phyloP scores from a whole-genome alignment of 1,140 invertebrate genomes.

The Venturia canescens region DNA sequence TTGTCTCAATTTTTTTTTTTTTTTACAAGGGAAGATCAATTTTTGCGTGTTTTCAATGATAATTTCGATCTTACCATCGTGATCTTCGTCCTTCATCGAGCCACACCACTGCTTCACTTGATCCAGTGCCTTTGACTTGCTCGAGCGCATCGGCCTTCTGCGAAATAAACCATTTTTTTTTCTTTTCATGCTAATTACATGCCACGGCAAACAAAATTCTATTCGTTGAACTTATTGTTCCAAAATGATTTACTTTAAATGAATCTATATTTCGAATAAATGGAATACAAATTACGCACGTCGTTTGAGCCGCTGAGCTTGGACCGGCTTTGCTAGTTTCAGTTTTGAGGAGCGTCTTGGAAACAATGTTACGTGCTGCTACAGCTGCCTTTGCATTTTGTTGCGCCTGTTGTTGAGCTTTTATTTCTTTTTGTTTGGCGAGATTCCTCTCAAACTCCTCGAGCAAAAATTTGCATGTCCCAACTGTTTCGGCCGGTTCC shows the following conservation, averaged over 20 bases:
- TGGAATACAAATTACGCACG: constrained; percentile 54
- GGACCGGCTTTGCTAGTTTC: constrained; percentile 71
- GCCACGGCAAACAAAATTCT: not conserved
- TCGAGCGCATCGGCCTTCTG: constrained; percentile 85
- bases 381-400: constrained; percentile 74
- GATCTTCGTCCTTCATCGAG: constrained; percentile 80
- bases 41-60: not conserved
- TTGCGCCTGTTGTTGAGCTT: constrained; percentile 76
- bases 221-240: no score
- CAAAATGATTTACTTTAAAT: not conserved
- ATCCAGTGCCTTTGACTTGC: constrained; percentile 88
- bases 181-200: not conserved
- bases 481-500: constrained; percentile 86
- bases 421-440: constrained; percentile 84
- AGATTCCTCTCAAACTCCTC: constrained; percentile 89
- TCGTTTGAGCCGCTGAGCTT: constrained; percentile 69
- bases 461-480: constrained; percentile 84
- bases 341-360: constrained; percentile 68
- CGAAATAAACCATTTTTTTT: constrained; percentile 25
- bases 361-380: constrained; percentile 57
- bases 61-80: constrained; percentile 64
- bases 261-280: not conserved
- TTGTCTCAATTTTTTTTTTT: not conserved
- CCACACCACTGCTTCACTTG: constrained; percentile 91
- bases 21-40: not conserved